Conservation (phyloP, 2,888 invertebrate genomes). For the Tiliacea citrago region DNA sequence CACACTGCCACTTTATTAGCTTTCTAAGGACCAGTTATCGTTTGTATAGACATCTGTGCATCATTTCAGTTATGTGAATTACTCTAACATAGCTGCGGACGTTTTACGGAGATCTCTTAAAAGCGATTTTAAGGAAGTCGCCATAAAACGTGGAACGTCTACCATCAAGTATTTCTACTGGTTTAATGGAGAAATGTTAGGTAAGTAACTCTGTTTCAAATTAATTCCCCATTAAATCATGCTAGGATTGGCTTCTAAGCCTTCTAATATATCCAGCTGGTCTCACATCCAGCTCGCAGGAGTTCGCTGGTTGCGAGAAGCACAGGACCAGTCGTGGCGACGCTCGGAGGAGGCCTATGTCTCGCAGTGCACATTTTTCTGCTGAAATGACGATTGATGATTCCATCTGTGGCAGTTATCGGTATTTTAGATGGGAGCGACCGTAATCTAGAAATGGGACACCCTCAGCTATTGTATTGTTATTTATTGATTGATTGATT, state of each 20-base stretch:
- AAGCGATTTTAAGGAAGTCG: conserved; percentile 27
- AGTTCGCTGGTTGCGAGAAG: too few species aligned
- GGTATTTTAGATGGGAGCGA: not conserved
- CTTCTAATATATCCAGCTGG: not conserved
- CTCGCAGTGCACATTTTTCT: not conserved
- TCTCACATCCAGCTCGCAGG: not conserved
- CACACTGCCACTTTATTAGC: not conserved
- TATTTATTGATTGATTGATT: not conserved
- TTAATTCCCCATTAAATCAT: not conserved
- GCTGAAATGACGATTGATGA: not conserved
- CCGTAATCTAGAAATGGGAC: not conserved
- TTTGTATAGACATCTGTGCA: not conserved
- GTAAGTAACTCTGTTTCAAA: conserved; percentile 28
- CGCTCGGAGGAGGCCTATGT: not conserved
- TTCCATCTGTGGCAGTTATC: not conserved
- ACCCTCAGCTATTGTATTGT: too few species aligned
- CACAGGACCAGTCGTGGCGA: not conserved
- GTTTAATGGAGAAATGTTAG: conserved; percentile 49
- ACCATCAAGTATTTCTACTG: conserved; percentile 47
- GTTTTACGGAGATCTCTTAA: conserved; percentile 55
- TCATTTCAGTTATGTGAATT: conserved; percentile 61
- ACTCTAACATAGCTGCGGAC: conserved; percentile 62
- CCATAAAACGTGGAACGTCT: conserved; percentile 14
- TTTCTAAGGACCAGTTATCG: too few species aligned
- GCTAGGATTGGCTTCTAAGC: not conserved